These are phyloP conservation scores for Acanthurus lineatus DNA, from an alignment of 2,797 vertebrate genomes.

Conservation along the genomic window DNA sequence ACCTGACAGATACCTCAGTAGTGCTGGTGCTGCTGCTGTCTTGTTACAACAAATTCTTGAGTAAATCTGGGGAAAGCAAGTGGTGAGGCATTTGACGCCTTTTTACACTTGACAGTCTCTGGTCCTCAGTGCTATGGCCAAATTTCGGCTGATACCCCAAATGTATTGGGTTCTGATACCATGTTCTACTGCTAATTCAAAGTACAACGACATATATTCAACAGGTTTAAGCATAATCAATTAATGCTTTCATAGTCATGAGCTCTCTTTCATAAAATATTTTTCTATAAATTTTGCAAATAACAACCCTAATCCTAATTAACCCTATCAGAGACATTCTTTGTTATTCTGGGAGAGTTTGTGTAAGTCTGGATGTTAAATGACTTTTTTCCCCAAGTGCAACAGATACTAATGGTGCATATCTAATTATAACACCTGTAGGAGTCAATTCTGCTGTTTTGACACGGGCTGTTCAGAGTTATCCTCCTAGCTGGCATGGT, in stretches of 20 bases:
- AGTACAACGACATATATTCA: background rate
- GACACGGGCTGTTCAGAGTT: slow-evolving; percentile 39
- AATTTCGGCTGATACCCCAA: too few species aligned
- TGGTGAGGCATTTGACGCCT: too few species aligned
- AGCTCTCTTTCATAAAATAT: background rate
- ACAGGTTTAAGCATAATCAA: background rate
- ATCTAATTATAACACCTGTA: slow-evolving; percentile 47
- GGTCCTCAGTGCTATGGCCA: too few species aligned
- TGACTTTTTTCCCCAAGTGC: background rate
- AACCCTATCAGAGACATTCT: background rate
- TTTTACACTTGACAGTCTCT: too few species aligned
- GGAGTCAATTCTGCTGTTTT: slow-evolving; percentile 39
- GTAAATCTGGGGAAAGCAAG: too few species aligned
- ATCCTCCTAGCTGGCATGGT: slow-evolving; percentile 29
- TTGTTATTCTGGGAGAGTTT: too few species aligned
- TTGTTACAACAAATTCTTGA: too few species aligned
- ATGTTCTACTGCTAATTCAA: background rate
- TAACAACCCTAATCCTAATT: too few species aligned
- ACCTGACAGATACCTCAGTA: too few species aligned
- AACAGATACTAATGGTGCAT: background rate
- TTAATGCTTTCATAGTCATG: too few species aligned
- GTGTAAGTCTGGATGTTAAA: background rate
- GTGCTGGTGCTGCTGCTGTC: too few species aligned
- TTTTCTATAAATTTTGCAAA: background rate
- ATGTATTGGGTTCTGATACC: background rate